Evolutionary conservation across 2,888 invertebrate genomes (phyloP).

Genomic region (Drosophila sordidula): DNA sequence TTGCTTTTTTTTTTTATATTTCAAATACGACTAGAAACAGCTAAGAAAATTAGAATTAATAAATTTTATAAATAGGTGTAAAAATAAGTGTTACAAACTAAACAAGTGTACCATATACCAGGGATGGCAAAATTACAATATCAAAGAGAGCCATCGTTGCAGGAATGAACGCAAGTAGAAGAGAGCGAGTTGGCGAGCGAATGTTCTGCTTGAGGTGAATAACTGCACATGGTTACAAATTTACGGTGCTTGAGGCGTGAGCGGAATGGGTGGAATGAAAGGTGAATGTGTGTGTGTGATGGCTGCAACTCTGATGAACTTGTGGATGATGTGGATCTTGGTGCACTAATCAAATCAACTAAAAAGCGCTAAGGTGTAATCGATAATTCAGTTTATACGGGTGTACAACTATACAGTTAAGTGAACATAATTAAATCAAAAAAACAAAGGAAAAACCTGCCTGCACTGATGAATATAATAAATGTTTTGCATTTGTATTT

Average conservation of each 20-base stretch:
- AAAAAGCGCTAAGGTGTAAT: slow-evolving; percentile 42
- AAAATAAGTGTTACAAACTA: slow-evolving; percentile 22
- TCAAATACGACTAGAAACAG: slow-evolving; percentile 59
- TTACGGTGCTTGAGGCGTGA: slow-evolving; percentile 15
- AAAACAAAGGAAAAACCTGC: slow-evolving; percentile 72
- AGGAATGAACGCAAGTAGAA: background rate
- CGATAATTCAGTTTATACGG: background rate
- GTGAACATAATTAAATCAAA: slow-evolving; percentile 26
- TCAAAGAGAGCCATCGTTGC: background rate
- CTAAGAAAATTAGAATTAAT: slow-evolving; percentile 47
- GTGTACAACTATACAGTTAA: slow-evolving; percentile 40
- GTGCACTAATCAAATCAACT: slow-evolving; percentile 44
- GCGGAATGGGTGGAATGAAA: slow-evolving; percentile 10
- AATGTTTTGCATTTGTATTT: slow-evolving; percentile 63
- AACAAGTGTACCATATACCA: slow-evolving; percentile 38
- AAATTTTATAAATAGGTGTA: slow-evolving; percentile 19
- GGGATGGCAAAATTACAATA: slow-evolving; percentile 5
- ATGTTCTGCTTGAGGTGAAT: slow-evolving; percentile 9
- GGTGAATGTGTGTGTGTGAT: slow-evolving; percentile 10
- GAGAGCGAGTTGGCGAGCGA: background rate
- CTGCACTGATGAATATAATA: slow-evolving; percentile 70
- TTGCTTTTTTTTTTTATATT: slow-evolving; percentile 39
- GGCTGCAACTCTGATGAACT: slow-evolving; percentile 18
- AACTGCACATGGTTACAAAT: slow-evolving; percentile 23
- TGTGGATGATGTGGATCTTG: background rate